Evolutionary conservation across 2,888 invertebrate species (phyloP).

Genomic region (Trimorus sp.): DNA sequence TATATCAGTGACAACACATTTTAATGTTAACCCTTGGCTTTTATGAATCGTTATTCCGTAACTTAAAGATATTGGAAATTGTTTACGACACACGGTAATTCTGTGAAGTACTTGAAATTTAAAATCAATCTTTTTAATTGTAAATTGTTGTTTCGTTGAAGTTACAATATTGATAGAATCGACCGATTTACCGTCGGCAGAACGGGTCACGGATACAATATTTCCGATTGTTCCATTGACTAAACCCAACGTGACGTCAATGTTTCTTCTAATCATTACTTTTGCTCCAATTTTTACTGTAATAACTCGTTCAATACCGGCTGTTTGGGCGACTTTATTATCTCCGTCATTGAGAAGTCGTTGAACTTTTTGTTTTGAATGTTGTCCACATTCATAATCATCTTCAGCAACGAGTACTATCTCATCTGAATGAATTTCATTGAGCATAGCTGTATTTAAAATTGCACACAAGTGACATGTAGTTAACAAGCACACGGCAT

Average conservation of each 20-base stretch:
- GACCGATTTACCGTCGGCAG: not conserved
- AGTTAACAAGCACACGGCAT: slow-evolving; percentile 20
- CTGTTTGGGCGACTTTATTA: slow-evolving; percentile 13
- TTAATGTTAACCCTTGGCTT: too few species aligned
- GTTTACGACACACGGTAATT: slow-evolving; percentile 12
- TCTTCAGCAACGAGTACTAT: slow-evolving; percentile 11
- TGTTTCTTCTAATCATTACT: slow-evolving; percentile 19
- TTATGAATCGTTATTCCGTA: slow-evolving; percentile 13
- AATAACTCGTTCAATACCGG: slow-evolving; percentile 25
- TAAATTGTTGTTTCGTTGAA: slow-evolving; percentile 9
- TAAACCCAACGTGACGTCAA: slow-evolving; percentile 17
- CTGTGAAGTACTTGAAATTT: slow-evolving; percentile 8
- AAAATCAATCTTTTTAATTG: not conserved
- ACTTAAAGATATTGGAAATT: slow-evolving; percentile 5
- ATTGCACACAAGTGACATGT: slow-evolving; percentile 13
- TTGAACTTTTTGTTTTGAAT: not conserved
- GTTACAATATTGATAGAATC: slow-evolving; percentile 14
- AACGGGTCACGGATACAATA: slow-evolving; percentile 6
- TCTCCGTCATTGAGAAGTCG: not conserved
- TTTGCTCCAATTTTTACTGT: slow-evolving; percentile 10
- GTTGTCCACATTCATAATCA: slow-evolving; percentile 5
- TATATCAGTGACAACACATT: too few species aligned
- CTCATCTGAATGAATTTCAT: slow-evolving; percentile 1
- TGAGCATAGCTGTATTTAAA: slow-evolving; percentile 20
- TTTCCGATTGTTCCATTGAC: slow-evolving; percentile 25